phyloP scores from a whole-genome alignment of 2,888 invertebrate species.

The Alloplasta piceator region DNA sequence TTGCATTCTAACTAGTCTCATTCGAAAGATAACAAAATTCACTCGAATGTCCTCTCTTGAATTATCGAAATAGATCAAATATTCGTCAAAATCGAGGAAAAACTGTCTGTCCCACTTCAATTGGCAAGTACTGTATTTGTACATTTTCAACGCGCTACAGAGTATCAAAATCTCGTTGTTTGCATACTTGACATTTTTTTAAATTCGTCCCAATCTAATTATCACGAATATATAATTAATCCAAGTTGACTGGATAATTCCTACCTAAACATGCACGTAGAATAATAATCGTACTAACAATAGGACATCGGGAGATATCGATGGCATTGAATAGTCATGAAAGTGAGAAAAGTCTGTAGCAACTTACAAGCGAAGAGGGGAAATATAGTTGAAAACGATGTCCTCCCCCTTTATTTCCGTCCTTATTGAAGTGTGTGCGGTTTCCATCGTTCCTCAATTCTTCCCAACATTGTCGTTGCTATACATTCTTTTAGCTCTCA shows the following conservation, averaged over 20 bases:
- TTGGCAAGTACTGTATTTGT: too few species aligned
- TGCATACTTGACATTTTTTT: too few species aligned
- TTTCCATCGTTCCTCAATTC: slow-evolving; percentile 55
- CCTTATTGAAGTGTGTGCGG: slow-evolving; percentile 38
- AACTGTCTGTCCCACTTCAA: too few species aligned
- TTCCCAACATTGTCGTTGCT: slow-evolving; percentile 49
- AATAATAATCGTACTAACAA: slow-evolving; percentile 15
- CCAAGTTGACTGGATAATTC: not conserved
- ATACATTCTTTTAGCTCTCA: slow-evolving; percentile 24
- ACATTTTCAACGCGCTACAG: too few species aligned
- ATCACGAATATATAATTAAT: not conserved
- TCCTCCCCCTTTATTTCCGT: slow-evolving; percentile 44
- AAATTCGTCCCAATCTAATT: too few species aligned
- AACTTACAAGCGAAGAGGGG: slow-evolving; percentile 16
- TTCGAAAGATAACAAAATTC: too few species aligned
- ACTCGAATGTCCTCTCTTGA: too few species aligned
- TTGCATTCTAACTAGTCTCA: too few species aligned
- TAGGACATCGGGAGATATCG: slow-evolving; percentile 13
- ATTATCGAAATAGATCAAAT: too few species aligned
- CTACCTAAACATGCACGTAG: not conserved
- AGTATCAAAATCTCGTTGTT: too few species aligned
- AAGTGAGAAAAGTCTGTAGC: slow-evolving; percentile 16
- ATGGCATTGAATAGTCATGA: slow-evolving; percentile 1
- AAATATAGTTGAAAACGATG: slow-evolving; percentile 60
- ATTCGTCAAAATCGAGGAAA: too few species aligned